Evolutionary conservation across 1,140 invertebrate species (phyloP).

Genomic region (Mercenaria mercenaria): DNA sequence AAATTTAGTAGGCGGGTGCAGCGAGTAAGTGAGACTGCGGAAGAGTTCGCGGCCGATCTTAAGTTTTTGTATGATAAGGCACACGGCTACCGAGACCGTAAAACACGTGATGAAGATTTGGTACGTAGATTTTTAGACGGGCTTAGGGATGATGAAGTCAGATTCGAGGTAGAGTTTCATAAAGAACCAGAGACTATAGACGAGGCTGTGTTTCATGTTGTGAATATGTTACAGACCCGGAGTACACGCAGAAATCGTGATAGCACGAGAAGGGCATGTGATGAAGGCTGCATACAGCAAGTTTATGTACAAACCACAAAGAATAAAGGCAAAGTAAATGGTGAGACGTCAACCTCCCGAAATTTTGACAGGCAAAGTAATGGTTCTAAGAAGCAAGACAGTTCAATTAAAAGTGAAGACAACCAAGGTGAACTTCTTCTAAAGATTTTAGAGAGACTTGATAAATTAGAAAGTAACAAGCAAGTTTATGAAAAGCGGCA

Average conservation of each 20-base stretch:
- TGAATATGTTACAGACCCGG: background rate
- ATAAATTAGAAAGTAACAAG: background rate
- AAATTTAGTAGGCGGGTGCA: background rate
- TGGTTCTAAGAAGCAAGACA: background rate
- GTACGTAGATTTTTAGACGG: background rate
- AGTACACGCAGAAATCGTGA: background rate
- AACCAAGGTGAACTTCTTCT: background rate
- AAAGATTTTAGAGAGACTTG: background rate
- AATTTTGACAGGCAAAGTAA: no score
- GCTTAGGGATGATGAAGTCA: background rate
- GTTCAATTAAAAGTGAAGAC: background rate
- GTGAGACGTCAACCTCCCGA: no score
- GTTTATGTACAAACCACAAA: no score
- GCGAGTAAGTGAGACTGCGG: background rate
- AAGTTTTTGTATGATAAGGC: constrained; percentile 7
- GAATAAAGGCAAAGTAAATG: no score
- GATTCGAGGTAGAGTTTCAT: background rate
- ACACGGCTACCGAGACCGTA: background rate
- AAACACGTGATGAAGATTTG: background rate
- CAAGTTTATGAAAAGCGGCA: background rate
- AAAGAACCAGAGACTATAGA: background rate
- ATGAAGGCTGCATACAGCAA: background rate
- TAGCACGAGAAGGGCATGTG: background rate
- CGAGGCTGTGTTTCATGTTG: constrained; percentile 3
- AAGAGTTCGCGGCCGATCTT: background rate